Evolutionary conservation across 2,797 vertebrate genomes (phyloP), one percentile per base, ranked within the genome.

Genomic region (Myripristis jacobus): DNA sequence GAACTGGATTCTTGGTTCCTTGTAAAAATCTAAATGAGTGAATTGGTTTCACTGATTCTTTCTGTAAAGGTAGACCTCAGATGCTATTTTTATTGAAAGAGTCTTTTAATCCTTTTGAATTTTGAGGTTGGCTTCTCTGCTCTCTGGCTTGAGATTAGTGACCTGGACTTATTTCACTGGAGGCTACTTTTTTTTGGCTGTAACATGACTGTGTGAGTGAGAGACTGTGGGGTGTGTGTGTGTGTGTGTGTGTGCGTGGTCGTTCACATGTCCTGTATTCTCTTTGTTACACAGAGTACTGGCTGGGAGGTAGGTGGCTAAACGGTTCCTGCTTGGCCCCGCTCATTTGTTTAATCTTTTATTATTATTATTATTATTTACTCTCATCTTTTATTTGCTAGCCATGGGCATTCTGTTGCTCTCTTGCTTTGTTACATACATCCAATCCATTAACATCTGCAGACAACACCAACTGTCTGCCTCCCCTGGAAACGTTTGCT

Each of bases 301-400:
- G 98, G 98, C 98, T 99, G 98, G 98, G 98, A 99, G 98, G 98
- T 99, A 99, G 97, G 98, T 99, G 95, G 94, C 91, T 94, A 81
- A 94, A 95, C 94, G 62, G 95, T 94, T 93, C 95, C 96, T 87
- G 97, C 97, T 98, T 96, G 91, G 89, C 95, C 97, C 96, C 88
- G 88, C 85, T 89, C 73, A 79, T 84, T 86, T 66, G 60, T 83
- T 75, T 79, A 44, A 13, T 34, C 27, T 73, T 60, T 34, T 78
- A 53, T 41, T 2, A 58, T 34, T 77, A 53, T 13, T 2, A 16
- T 50, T 78, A 75, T 76, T 21, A 55, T 77, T 77, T 57, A 66
- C 54, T 76, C 66, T 88, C 79, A 85, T 87, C 83, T 85, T 75
- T 95, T 92, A 94, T 95, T 94, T 96, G 95, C 97, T 95, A 95